Conservation (phyloP, 1,140 invertebrate species). For the Mizuhopecten yessoensis region DNA sequence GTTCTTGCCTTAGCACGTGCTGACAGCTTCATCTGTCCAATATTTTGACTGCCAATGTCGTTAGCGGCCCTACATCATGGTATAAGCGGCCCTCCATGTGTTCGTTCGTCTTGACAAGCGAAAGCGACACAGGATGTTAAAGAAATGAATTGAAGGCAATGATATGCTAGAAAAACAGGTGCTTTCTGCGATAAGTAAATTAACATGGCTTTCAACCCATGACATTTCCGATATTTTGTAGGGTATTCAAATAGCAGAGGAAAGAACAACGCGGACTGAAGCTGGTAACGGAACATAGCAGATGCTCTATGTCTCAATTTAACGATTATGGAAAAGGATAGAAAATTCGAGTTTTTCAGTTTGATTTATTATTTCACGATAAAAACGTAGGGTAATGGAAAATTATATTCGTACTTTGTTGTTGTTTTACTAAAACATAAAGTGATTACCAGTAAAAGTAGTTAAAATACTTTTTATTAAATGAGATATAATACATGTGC, state of each 20-base stretch:
- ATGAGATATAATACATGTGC: too few species aligned
- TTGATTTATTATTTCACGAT: neutral
- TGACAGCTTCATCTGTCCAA: constrained; percentile 37
- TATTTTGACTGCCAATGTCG: constrained; percentile 38
- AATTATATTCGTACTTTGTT: too few species aligned
- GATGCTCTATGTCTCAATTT: constrained; percentile 32
- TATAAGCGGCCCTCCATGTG: constrained; percentile 36
- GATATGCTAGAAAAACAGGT: constrained; percentile 38
- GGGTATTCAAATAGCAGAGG: constrained; percentile 7
- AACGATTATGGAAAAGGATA: neutral
- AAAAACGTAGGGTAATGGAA: too few species aligned
- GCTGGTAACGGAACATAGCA: neutral
- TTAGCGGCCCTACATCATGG: constrained; percentile 36
- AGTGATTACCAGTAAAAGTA: too few species aligned
- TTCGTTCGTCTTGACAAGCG: constrained; percentile 31
- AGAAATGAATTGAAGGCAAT: constrained; percentile 34
- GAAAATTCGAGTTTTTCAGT: neutral
- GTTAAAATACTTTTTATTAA: too few species aligned
- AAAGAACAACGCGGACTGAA: neutral
- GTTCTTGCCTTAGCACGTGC: neutral
- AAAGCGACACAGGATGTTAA: constrained; percentile 38
- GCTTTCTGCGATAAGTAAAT: constrained; percentile 38
- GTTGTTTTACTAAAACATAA: too few species aligned
- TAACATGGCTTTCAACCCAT: constrained; percentile 33
- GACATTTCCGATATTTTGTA: constrained; percentile 39